Evolutionary conservation across 1,140 invertebrate species (phyloP).

Genomic region (Orussus abietinus): DNA sequence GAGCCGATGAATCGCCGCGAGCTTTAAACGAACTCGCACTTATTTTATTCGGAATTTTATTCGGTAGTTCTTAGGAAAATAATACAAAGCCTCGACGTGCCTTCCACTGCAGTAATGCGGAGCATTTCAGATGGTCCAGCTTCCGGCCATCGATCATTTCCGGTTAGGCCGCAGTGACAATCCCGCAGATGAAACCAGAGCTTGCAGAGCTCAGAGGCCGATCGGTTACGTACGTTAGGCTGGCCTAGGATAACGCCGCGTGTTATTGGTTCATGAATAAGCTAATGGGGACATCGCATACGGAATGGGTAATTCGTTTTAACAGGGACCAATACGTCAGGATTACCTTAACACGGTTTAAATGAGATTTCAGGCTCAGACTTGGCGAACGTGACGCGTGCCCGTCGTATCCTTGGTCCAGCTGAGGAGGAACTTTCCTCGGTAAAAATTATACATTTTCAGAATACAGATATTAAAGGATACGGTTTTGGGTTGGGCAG

Average conservation of each 20-base stretch:
- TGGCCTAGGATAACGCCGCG: constrained; percentile 27
- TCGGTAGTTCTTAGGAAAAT: constrained; percentile 9
- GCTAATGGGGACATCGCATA: constrained; percentile 25
- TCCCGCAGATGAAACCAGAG: constrained; percentile 6
- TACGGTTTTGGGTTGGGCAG: no score
- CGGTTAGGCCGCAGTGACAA: constrained; percentile 19
- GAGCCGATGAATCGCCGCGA: no score
- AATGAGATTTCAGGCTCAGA: constrained; percentile 24
- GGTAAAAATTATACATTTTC: no score
- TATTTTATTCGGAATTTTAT: no score
- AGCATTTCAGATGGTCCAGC: constrained; percentile 30
- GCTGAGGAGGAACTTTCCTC: no score
- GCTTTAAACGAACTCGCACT: no score
- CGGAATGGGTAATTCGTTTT: constrained; percentile 27
- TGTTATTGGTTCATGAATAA: constrained; percentile 37
- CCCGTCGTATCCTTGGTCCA: no score
- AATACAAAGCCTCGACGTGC: constrained; percentile 13
- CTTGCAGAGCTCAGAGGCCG: constrained; percentile 13
- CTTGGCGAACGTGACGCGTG: no score
- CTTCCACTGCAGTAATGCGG: constrained; percentile 27
- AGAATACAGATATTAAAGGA: no score
- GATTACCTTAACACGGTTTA: constrained; percentile 16
- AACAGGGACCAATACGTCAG: constrained; percentile 25
- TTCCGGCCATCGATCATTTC: constrained; percentile 29
- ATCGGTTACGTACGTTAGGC: constrained; percentile 23